Evolutionary conservation across 2,888 invertebrate genomes (phyloP).

Genomic region (Drosophila diplacantha): DNA sequence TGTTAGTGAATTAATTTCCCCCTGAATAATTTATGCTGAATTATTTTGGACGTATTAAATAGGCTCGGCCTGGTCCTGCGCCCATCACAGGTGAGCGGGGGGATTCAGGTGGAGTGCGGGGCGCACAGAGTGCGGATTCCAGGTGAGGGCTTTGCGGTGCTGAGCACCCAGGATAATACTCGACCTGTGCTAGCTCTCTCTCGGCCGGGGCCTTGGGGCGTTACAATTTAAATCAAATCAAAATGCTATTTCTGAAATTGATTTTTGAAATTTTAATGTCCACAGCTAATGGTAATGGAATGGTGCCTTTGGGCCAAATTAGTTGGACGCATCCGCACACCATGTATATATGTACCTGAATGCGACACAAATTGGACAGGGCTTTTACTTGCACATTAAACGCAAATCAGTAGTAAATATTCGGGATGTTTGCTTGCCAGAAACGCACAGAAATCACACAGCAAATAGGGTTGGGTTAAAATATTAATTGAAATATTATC

Average conservation of each 20-base stretch:
- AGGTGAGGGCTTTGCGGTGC: constrained; percentile 11
- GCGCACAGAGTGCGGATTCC: background rate
- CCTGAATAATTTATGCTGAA: constrained; percentile 73
- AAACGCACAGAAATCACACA: background rate
- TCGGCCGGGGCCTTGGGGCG: constrained; percentile 43
- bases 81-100: constrained; percentile 5
- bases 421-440: background rate
- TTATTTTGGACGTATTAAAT: constrained; percentile 70
- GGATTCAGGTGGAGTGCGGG: background rate
- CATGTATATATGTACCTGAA: background rate
- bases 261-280: constrained; percentile 70
- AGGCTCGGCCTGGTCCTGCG: constrained; percentile 31
- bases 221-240: constrained; percentile 69
- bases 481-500: background rate
- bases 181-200: constrained; percentile 2
- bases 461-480: background rate
- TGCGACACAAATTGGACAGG: constrained; percentile 31
- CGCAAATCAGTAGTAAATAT: constrained; percentile 1
- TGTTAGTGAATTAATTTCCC: constrained; percentile 74
- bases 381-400: constrained; percentile 28
- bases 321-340: constrained; percentile 13
- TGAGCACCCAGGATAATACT: constrained; percentile 14
- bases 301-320: constrained; percentile 17
- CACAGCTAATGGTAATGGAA: constrained; percentile 11
- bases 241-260: constrained; percentile 69